These are phyloP conservation scores for Parambassis ranga DNA, from an alignment of 2,797 vertebrate genomes.

Conservation along the genomic window DNA sequence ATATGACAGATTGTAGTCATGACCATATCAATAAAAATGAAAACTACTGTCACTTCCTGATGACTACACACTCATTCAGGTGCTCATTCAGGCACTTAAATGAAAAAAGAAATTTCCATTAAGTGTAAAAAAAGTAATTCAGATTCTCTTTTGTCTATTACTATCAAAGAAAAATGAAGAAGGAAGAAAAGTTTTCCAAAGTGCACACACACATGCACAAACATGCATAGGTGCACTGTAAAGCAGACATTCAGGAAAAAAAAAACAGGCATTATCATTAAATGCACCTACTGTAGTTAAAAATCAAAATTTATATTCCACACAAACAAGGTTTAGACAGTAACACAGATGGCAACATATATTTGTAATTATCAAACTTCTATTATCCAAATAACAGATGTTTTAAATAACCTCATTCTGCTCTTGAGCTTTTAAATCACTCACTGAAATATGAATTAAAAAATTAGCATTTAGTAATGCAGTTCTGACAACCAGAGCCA, in stretches of 20 bases:
- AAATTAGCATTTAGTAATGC: constrained; percentile 51
- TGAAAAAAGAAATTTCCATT: too few species aligned
- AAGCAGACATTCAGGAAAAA: neutral
- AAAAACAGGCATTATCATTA: neutral
- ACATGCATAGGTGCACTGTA: too few species aligned
- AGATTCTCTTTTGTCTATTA: too few species aligned
- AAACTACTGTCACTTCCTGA: too few species aligned
- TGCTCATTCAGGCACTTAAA: too few species aligned
- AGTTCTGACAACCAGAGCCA: constrained; percentile 19
- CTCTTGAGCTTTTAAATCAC: constrained; percentile 36
- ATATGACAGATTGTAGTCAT: too few species aligned
- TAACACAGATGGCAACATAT: neutral
- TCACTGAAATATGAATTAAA: constrained; percentile 36
- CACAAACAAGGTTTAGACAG: neutral
- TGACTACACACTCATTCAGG: too few species aligned
- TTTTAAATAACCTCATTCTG: constrained; percentile 1
- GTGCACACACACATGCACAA: neutral
- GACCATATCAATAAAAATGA: too few species aligned
- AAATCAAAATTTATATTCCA: neutral
- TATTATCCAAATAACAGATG: constrained; percentile 25
- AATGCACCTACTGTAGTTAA: neutral
- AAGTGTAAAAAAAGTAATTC: too few species aligned
- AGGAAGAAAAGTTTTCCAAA: too few species aligned
- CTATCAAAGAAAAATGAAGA: too few species aligned
- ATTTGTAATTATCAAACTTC: constrained; percentile 10